Evolutionary conservation across 2,113 vertebrate genomes (phyloP), one percentile per base, ranked within the genome.

Genomic region (Pterocles orientalis): DNA sequence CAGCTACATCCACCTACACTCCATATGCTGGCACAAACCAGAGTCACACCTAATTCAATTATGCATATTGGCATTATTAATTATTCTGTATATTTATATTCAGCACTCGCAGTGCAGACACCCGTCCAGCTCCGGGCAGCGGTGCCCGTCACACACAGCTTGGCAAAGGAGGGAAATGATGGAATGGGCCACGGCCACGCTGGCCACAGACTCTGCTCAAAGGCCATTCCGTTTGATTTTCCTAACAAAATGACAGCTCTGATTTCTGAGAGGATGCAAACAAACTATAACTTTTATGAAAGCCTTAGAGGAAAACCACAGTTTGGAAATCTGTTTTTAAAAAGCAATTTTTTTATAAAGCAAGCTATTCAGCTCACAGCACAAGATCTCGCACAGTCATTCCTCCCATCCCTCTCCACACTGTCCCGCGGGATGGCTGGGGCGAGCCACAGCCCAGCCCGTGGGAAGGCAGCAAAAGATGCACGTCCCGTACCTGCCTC

Each of bases 131-230:
- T 78, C 4, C 69, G 24, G 58, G 86, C 81, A 75, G 82, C 45
- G 43, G 53, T n/a, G 58, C 6, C 3, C 7, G 26, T 24, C 76
- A 39, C 43, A 36, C 60, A 16, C 45, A 43, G 64, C 48, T 77
- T 26, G 26, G 20, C 0, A 8, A 23, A 21, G 24, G 65, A 72
- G 57, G 47, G 9, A 29, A 21, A 28, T 0, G 45, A 56, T 5
- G 45, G 68, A 21, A 8, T 0, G 6, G 31, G n/a, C 19, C 54
- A 17, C 1, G 17, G 51, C 31, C 76, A 57, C 0, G 0, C 15
- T 45, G 15, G 9, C 58, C 62, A 12, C 54, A 62, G 45, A 16
- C 25, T 14, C 16, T 76, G 18, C 61, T 53, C 45, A 6, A 45
- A 84, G 19, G 18, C 8, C 8, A 87, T 73, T 11, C 25, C 28